A percentile compares a stretch with the other conserved stretches of the same genome.
Evolutionary conservation across 2,888 invertebrate genomes (phyloP).

Genomic region (Drosophila histrio): DNA sequence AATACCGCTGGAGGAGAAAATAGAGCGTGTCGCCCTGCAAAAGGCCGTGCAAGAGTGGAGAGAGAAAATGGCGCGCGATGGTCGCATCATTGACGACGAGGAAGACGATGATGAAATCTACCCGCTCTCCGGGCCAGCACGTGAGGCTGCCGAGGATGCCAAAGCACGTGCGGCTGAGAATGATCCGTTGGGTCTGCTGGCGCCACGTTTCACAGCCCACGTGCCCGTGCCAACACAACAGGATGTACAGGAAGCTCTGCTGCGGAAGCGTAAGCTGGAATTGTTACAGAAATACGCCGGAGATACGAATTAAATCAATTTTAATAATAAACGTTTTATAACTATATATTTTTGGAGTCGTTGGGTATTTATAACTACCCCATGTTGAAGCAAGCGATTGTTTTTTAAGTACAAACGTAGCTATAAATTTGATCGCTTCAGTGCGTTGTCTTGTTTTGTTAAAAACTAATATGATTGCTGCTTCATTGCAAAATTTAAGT

Average conservation of each 20-base stretch:
- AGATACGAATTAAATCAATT: constrained; percentile 16
- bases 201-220: constrained; percentile 90
- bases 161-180: constrained; percentile 52
- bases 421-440: constrained; percentile 45
- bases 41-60: constrained; percentile 90
- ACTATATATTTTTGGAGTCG: neutral
- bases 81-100: constrained; percentile 90
- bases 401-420: neutral
- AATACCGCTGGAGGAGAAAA: constrained; percentile 92
- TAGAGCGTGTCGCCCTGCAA: constrained; percentile 89
- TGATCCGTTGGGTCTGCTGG: constrained; percentile 84
- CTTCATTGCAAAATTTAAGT: neutral
- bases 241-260: constrained; percentile 96
- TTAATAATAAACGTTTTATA: neutral
- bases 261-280: constrained; percentile 96
- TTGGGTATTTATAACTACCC: constrained; percentile 3
- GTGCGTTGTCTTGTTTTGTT: constrained; percentile 27
- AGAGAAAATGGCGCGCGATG: constrained; percentile 86
- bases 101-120: constrained; percentile 87
- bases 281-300: constrained; percentile 92
- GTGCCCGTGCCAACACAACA: constrained; percentile 97
- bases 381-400: neutral
- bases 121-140: constrained; percentile 81
- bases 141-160: constrained; percentile 72
- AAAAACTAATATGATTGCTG: constrained; percentile 7